Evolutionary conservation across 1,140 invertebrate genomes (phyloP), one percentile per base, ranked within the genome.

Genomic region (Pseudomyrmex gracilis): DNA sequence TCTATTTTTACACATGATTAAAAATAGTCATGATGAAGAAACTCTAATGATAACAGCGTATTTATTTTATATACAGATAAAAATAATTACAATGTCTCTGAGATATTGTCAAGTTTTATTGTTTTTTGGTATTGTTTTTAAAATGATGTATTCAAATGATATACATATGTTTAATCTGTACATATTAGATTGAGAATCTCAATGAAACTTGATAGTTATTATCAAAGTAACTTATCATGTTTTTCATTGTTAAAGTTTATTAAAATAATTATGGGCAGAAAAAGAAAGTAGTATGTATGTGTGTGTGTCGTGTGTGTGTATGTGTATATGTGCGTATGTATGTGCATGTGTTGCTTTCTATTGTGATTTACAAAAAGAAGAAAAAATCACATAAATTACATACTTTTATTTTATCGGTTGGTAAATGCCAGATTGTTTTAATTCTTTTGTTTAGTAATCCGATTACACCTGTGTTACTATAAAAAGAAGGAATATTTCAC

Each of bases 111-210:
- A 60, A 60, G 12, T 2, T 51, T 1, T 2, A 49, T 10, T 13
- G 13, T 51, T 13, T 12, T 57, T 68, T 70, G 0, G 0, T 66
- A 68, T 68, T 78, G 76, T 60, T 80, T 80, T 51, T 67, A 24
- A 78, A 84, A 87, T 84, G 66, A 61, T 78, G 53, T 78, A 63
- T 87, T 67, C 22, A 63, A 70, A 47, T 76, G 55, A 47, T 20
- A 49, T 55, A 71, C 58, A 34, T 63, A 49, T 22, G 61, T 57
- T 88, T 64, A 80, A 73, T 78, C 73, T 88, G 73, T 88, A 88
- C 73, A 73, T 67, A 74, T 60, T 24, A 77, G n/a, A 5, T 60
- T 67, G 8, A 2, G 9, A 66, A 17, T 58, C 47, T 17, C 45
- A 82, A 10, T 10, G 20, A 51, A 12, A 78, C 43, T 57, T 70